phyloP scores from a whole-genome alignment of 2,888 invertebrate species.

The Diabrotica balteata region DNA sequence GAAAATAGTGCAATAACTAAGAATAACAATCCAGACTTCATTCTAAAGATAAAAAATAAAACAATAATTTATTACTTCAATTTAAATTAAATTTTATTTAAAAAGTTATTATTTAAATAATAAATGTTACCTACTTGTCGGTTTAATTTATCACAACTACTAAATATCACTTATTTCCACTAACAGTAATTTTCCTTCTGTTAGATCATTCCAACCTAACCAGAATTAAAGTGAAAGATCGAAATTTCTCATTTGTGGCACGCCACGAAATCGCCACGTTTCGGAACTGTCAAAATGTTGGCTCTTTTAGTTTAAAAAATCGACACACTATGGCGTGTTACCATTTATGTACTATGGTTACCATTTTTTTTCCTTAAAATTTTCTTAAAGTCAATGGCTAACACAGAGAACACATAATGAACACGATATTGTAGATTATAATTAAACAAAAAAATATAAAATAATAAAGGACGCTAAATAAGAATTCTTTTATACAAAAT shows the following conservation, averaged over 20 bases:
- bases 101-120: not conserved
- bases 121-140: constrained; percentile 18
- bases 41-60: constrained; percentile 28
- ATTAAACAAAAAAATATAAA: no score
- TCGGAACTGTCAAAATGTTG: not conserved
- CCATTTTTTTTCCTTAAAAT: no score
- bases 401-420: no score
- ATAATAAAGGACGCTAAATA: no score
- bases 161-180: constrained; percentile 14
- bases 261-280: constrained; percentile 28
- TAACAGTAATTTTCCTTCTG: constrained; percentile 4
- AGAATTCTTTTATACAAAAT: no score
- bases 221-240: not conserved
- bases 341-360: no score
- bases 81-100: not conserved
- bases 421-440: no score
- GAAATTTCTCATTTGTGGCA: constrained; percentile 3
- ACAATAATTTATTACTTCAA: not conserved
- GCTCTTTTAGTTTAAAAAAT: not conserved
- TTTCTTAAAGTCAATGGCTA: no score
- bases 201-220: not conserved
- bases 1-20: constrained; percentile 42
- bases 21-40: constrained; percentile 31
- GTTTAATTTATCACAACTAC: constrained; percentile 19
- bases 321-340: not conserved